Percentiles rank a stretch among this genome's conserved stretches.
phyloP scores from a whole-genome alignment of 2,113 vertebrate species.

The Oryzias woworae region DNA sequence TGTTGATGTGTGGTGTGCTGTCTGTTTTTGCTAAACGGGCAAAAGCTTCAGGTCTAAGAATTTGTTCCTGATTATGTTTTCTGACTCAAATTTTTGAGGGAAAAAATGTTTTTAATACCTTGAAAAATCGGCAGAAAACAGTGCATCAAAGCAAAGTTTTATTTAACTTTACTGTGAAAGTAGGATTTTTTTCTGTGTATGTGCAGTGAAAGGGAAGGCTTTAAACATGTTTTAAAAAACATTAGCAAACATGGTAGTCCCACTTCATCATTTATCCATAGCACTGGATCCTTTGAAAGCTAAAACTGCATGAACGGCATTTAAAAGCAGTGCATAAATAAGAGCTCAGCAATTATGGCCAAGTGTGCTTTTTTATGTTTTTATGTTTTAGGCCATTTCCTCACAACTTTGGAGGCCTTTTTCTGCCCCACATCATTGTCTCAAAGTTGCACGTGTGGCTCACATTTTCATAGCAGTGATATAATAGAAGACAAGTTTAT shows the following conservation, averaged over 20 bases:
- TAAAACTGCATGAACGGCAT: slow-evolving; percentile 17
- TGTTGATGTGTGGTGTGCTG: slow-evolving; percentile 48
- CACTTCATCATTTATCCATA: slow-evolving; percentile 31
- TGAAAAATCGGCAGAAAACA: neutral
- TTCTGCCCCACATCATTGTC: slow-evolving; percentile 3
- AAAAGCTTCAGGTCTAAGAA: slow-evolving; percentile 10
- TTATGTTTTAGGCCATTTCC: slow-evolving; percentile 8
- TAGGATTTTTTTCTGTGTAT: slow-evolving; percentile 12
- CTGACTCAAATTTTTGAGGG: neutral
- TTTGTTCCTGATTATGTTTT: neutral
- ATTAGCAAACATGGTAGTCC: slow-evolving; percentile 16
- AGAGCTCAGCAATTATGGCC: slow-evolving; percentile 13
- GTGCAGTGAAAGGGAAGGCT: slow-evolving; percentile 11
- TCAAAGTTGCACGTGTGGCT: slow-evolving; percentile 19
- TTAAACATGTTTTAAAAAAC: slow-evolving; percentile 27
- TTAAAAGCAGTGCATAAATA: slow-evolving; percentile 18
- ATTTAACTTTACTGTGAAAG: slow-evolving; percentile 1
- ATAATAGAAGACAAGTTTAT: slow-evolving; percentile 3
- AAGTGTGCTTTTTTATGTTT: slow-evolving; percentile 1
- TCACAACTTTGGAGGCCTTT: slow-evolving; percentile 2
- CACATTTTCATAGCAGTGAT: slow-evolving; percentile 3
- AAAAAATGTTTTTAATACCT: neutral
- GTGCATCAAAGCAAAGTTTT: neutral
- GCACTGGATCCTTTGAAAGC: neutral
- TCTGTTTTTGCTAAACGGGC: slow-evolving; percentile 26